Base-by-base conservation (phyloP, 1,140 invertebrate species). In the Drosophila rhopaloa region DNA sequence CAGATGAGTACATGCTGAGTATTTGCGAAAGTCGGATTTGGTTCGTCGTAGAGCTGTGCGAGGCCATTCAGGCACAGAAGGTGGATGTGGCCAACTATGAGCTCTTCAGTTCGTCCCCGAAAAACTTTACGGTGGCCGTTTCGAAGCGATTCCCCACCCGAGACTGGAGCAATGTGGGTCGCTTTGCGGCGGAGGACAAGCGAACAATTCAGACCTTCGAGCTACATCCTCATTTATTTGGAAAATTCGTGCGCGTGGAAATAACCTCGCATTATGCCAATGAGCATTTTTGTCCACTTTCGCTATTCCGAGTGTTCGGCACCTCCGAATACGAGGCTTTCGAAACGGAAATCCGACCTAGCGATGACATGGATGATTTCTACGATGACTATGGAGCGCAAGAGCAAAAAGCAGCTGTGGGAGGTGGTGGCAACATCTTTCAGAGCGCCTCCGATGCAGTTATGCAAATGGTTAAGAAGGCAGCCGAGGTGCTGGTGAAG, bases 31-130 rank as follows among this genome's bases (percentile, higher is more conserved):
- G 96, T 91, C 94, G 96, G 24, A 96, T 98, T 58, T 99, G 98
- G 98, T 98, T 99, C 92, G 95, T 99, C 16, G 96, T 99, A 2
- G 98, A 99, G 93, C 94, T 99, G 0, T 99, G 99, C 92, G 99
- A 99, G 91, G 96, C 98, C 2, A 97, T 99, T 61, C 98, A 99
- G 93, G 97, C 97, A 0, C 96, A 97, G 88, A 97, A 97, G 92
- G 96, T 99, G 68, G 98, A 99, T 83, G 93, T 99, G 57, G 99
- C 98, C 10, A 99, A 99, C 92, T 98, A 99, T 92, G 99, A 99
- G 93, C 93, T 99, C 16, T 99, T 99, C 93, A 99, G 98, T 13
- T 99, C 98, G 0, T 97, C 96, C 13, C 98, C 98, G 5, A 97
- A 97, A 92, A 97, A 98, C 61, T 97, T 99, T 92, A 94, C 95